Evolutionary conservation across 2,797 vertebrate genomes (phyloP).

Genomic region (Ptychobarbus kaznakovi): DNA sequence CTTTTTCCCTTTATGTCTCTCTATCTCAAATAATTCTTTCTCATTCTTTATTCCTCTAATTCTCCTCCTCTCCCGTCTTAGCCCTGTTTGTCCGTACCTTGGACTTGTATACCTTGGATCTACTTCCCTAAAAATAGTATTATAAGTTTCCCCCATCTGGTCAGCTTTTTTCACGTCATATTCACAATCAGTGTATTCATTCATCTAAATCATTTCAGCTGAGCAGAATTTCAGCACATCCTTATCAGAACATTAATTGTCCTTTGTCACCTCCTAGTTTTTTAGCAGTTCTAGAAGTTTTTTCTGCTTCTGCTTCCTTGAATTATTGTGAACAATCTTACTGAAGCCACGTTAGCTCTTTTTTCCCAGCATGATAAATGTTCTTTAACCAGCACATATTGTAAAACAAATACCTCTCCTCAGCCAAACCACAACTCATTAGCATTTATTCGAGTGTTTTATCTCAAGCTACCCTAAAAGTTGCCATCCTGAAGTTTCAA

Average conservation of each 20-base stretch:
- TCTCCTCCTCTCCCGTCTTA: background rate
- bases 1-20: background rate
- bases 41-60: background rate
- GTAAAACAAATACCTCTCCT: conserved; percentile 3
- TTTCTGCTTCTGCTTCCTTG: background rate
- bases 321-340: background rate
- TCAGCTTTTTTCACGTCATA: conserved; percentile 63
- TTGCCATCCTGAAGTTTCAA: conserved; percentile 8
- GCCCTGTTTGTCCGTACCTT: background rate
- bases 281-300: conserved; percentile 55
- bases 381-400: conserved; percentile 3
- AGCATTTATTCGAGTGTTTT: conserved; percentile 21
- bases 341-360: background rate
- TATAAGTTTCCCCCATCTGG: conserved; percentile 30
- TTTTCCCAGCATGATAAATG: background rate
- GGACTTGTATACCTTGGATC: background rate
- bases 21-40: conserved; percentile 24
- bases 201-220: conserved; percentile 72
- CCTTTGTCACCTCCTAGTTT: conserved; percentile 49
- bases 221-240: conserved; percentile 65
- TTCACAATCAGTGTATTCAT: conserved; percentile 72
- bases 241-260: conserved; percentile 19
- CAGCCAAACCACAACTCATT: conserved; percentile 13
- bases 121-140: background rate
- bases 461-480: conserved; percentile 22